Base-by-base conservation (phyloP, 37 sponge, comb jelly and placozoan genomes). In the Sycon ciliatum region DNA sequence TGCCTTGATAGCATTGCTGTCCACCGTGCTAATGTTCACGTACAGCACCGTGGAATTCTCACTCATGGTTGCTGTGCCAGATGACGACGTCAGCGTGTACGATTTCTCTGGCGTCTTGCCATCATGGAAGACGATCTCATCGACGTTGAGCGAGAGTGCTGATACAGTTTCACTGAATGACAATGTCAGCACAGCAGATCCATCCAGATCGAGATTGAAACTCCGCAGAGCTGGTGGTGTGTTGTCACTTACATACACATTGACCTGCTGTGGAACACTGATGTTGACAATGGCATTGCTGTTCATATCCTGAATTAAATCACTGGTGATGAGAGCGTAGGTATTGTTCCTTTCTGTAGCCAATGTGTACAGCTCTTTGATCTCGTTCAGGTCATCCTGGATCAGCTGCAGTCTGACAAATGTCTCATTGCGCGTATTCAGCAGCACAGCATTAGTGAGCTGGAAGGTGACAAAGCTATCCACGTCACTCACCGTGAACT, bases 91-190 rank as follows among this genome's bases (percentile, higher is more conserved):
- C 5, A 72, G 58, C 38, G 78, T 68, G 4, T 26, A 29, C 1
- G 89, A 52, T 22, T 69, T 62, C 22, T 69, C 49, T 22, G 69
- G 78, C 34, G 81, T 85, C 0, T 30, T n/a, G 11, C 42, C 22
- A 36, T 70, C 79, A 1, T 83, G 83, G 24, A 92, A 39, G 26
- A 85, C 63, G 24, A 92, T 37, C 42, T 87, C 63, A 22, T 76
- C 69, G 54, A 82, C 49, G 29, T 65, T 73, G 32, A 92, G 67
- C 23, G 82, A 80, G 24, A 53, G 58, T 5, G 93, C 93, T 61
- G 78, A 54, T 58, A 92, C 73, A 31, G 93, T 92, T 77, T 92
- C 93, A 71, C 82, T 73, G 73, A 92, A 92, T 0, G 72, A 76
- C 2, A 92, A 75, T 11, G 65, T 35, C 37, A 92, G 52, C 23